phyloP scores from a whole-genome alignment of 2,888 invertebrate genomes.

The Acanthosepion esculentum region DNA sequence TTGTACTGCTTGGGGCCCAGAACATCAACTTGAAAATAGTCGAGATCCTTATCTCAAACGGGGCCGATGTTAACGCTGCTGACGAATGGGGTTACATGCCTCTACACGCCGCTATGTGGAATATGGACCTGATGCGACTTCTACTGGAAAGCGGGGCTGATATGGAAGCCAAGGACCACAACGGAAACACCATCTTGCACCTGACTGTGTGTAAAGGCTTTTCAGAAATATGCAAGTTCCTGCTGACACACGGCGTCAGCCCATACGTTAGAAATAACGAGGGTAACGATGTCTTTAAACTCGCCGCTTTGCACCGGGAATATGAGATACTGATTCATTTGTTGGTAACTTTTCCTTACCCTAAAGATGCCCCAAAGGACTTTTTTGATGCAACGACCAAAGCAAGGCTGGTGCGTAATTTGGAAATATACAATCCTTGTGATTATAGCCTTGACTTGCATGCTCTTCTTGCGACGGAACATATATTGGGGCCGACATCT shows the following conservation, averaged over 20 bases:
- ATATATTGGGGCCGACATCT: background rate
- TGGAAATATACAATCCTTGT: background rate
- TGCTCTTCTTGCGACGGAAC: background rate
- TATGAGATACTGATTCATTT: slow-evolving; percentile 12
- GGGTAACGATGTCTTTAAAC: slow-evolving; percentile 33
- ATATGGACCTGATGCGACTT: slow-evolving; percentile 24
- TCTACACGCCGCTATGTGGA: slow-evolving; percentile 20
- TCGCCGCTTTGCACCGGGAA: slow-evolving; percentile 34
- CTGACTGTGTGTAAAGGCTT: slow-evolving; percentile 40
- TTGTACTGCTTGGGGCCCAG: background rate
- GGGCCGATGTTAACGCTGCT: slow-evolving; percentile 6
- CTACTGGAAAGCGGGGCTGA: slow-evolving; percentile 36
- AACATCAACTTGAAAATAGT: slow-evolving; percentile 37
- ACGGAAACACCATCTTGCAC: slow-evolving; percentile 34
- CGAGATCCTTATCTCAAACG: slow-evolving; percentile 34
- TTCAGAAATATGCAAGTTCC: slow-evolving; percentile 34
- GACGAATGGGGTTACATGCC: slow-evolving; percentile 43
- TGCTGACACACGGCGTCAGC: background rate
- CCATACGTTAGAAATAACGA: background rate
- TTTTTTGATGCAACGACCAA: slow-evolving; percentile 10
- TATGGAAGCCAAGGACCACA: slow-evolving; percentile 37
- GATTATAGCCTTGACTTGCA: slow-evolving; percentile 34
- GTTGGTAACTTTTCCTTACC: slow-evolving; percentile 24
- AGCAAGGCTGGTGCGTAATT: background rate
- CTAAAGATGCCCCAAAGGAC: background rate